phyloP scores from a whole-genome alignment of 2,113 vertebrate species.

The Anguilla japonica region DNA sequence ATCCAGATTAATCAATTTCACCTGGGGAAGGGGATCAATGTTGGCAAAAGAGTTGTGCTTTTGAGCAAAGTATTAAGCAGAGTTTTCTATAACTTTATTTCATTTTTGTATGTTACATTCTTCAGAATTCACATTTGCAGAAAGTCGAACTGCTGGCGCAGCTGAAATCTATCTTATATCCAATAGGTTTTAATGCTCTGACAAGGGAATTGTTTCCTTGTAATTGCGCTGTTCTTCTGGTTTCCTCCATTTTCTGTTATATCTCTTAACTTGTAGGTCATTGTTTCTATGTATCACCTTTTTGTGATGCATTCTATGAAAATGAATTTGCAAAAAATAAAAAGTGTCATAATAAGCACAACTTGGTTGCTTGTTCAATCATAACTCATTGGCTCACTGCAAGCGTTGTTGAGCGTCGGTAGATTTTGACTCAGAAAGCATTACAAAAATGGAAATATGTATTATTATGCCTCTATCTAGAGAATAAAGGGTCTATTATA shows the following conservation, averaged over 20 bases:
- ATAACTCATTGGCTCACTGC: background rate
- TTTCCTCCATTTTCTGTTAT: background rate
- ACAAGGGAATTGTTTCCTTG: too few species aligned
- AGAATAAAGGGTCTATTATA: background rate
- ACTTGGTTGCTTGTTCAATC: background rate
- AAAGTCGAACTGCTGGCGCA: background rate
- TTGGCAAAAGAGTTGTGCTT: background rate
- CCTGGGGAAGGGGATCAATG: background rate
- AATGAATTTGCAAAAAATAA: too few species aligned
- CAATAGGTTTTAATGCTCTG: too few species aligned
- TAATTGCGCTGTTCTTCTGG: too few species aligned
- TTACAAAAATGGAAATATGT: background rate
- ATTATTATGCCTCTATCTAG: background rate
- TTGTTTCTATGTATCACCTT: background rate
- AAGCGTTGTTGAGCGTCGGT: background rate
- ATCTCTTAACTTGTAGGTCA: background rate
- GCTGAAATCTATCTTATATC: background rate
- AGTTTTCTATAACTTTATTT: background rate
- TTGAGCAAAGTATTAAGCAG: background rate
- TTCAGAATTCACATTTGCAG: constrained; percentile 2
- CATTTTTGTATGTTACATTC: background rate
- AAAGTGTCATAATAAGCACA: too few species aligned
- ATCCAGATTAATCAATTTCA: background rate
- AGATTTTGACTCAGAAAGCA: background rate
- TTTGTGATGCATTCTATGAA: too few species aligned